Evolutionary conservation across 2,113 vertebrate genomes (phyloP).

Genomic region (Macquaria ambigua): DNA sequence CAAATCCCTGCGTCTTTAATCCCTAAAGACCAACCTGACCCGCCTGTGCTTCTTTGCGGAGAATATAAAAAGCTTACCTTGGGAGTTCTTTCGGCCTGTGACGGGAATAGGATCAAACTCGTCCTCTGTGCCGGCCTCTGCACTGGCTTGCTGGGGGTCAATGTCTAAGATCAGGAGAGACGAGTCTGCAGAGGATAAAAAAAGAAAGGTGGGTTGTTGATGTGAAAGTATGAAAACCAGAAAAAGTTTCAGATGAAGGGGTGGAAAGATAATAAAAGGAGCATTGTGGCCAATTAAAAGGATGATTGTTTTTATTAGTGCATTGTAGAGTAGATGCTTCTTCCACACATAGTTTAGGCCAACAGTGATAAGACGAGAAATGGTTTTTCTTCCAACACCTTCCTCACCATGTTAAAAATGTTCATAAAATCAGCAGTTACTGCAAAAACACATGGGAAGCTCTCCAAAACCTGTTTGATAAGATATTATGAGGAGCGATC

Average conservation of each 20-base stretch:
- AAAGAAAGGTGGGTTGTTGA: background rate
- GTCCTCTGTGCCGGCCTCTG: constrained; percentile 92
- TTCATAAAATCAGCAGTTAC: constrained; percentile 19
- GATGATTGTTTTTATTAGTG: background rate
- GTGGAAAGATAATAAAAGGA: background rate
- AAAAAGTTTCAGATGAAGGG: background rate
- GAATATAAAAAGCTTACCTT: constrained; percentile 87
- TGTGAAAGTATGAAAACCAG: background rate
- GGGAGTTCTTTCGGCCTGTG: constrained; percentile 95
- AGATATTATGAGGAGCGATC: constrained; percentile 31
- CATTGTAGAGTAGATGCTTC: background rate
- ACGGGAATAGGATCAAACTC: constrained; percentile 99
- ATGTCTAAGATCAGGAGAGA: constrained; percentile 96
- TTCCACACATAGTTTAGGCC: background rate
- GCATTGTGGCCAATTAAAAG: background rate
- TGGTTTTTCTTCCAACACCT: background rate
- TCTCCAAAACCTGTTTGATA: constrained; percentile 37
- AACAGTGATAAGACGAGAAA: background rate
- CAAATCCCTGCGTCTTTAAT: background rate
- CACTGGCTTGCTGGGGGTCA: constrained; percentile 84
- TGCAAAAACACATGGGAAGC: background rate
- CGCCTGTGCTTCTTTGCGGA: background rate
- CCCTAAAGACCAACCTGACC: constrained; percentile 3
- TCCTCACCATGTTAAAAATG: background rate
- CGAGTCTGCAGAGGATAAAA: constrained; percentile 87